These are phyloP conservation scores for Cochlearius cochlearius DNA, from an alignment of 2,113 vertebrate genomes.

Conservation along the genomic window DNA sequence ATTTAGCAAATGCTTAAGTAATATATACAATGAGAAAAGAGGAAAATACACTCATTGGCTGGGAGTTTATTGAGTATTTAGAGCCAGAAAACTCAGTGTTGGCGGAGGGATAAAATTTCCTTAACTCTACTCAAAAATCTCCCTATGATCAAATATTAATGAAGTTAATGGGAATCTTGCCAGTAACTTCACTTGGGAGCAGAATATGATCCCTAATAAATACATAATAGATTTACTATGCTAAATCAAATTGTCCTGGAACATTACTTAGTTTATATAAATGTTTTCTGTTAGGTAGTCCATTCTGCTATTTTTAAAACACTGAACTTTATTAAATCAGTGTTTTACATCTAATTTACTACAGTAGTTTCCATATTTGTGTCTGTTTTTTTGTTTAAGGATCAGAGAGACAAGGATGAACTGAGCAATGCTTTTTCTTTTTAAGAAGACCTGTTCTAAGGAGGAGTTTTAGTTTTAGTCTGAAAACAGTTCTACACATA, in stretches of 20 bases:
- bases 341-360: neutral
- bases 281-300: neutral
- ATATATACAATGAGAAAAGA: slow-evolving; percentile 14
- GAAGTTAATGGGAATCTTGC: neutral
- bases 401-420: neutral
- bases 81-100: neutral
- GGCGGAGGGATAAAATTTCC: neutral
- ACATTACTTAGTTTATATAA: neutral
- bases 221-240: neutral
- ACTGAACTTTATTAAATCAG: neutral
- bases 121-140: neutral
- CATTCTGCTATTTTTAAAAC: neutral
- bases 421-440: neutral
- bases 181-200: neutral
- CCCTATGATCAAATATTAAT: neutral
- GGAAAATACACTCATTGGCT: neutral
- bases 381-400: neutral
- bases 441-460: neutral
- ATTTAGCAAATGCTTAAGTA: slow-evolving; percentile 13
- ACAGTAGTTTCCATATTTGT: neutral
- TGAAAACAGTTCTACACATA: neutral
- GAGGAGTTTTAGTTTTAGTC: neutral
- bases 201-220: neutral
- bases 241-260: neutral
- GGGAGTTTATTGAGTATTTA: neutral